Conservation (phyloP, 64 coral and sea anemone species). For the Actinia tenebrosa region DNA sequence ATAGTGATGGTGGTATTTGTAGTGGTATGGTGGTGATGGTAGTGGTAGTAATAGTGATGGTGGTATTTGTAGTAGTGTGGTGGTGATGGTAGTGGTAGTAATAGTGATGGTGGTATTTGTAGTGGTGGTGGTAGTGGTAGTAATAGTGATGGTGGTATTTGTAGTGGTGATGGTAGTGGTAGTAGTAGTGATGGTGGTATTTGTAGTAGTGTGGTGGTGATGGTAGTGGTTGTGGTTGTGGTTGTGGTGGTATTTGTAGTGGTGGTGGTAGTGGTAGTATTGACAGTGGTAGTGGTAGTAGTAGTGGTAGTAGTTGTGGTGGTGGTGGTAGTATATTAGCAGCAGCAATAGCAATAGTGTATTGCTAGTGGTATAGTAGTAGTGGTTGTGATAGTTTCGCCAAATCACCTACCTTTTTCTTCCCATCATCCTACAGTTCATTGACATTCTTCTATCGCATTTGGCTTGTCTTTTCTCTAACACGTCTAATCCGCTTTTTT, state of each 20-base stretch:
- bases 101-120: too few relatives aligned
- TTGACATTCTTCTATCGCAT: background rate
- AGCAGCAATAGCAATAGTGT: too few relatives aligned
- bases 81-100: too few relatives aligned
- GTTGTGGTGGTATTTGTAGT: background rate
- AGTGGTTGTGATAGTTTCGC: background rate
- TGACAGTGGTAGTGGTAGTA: background rate
- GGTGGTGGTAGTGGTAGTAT: background rate
- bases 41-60: too few relatives aligned
- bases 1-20: too few relatives aligned
- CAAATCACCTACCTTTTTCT: background rate
- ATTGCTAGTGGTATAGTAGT: background rate
- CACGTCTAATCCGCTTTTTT: background rate
- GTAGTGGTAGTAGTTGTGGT: background rate
- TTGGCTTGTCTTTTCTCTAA: background rate
- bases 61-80: too few relatives aligned
- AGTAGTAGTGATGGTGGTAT: background rate
- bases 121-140: too few relatives aligned
- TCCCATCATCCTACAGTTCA: background rate
- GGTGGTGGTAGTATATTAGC: background rate
- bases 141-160: too few relatives aligned
- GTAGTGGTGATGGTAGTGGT: too few relatives aligned
- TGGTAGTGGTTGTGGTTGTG: background rate
- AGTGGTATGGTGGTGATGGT: background rate
- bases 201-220: too few relatives aligned